phyloP scores from a whole-genome alignment of 2,888 invertebrate species.

The Diadegma fenestrale region DNA sequence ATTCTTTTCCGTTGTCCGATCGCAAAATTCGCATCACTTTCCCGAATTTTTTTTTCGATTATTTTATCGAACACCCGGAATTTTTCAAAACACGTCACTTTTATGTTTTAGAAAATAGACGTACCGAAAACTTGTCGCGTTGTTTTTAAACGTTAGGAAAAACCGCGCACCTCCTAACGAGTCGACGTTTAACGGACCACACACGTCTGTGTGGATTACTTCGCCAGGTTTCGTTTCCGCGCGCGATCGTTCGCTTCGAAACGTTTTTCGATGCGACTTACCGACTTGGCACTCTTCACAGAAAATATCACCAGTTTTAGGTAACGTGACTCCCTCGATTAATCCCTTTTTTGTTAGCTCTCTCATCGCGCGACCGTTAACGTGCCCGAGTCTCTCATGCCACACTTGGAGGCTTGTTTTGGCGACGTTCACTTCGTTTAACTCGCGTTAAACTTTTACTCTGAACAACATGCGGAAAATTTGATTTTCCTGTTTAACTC shows the following conservation, averaged over 20 bases:
- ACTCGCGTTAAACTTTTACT: background rate
- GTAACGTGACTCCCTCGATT: conserved; percentile 26
- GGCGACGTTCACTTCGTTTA: conserved; percentile 11
- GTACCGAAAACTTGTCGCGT: conserved; percentile 58
- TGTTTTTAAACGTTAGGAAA: conserved; percentile 66
- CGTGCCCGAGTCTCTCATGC: conserved; percentile 31
- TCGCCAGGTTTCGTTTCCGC: conserved; percentile 60
- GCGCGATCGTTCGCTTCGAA: conserved; percentile 4
- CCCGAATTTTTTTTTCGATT: background rate
- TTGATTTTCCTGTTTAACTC: background rate
- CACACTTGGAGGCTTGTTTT: background rate
- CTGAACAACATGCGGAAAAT: conserved; percentile 20
- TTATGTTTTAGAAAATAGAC: conserved; percentile 63
- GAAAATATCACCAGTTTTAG: conserved; percentile 6
- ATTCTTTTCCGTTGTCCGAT: conserved; percentile 52
- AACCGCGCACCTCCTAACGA: conserved; percentile 60
- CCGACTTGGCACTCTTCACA: conserved; percentile 28
- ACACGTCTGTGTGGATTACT: conserved; percentile 62
- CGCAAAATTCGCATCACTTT: conserved; percentile 27
- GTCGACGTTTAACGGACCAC: conserved; percentile 58
- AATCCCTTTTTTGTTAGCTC: conserved; percentile 51
- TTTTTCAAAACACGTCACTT: conserved; percentile 56
- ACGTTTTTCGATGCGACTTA: conserved; percentile 21
- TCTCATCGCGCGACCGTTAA: background rate
- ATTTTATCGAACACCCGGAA: conserved; percentile 57